Evolutionary conservation across 2,113 vertebrate species (phyloP).

Genomic region (Stercorarius parasiticus): DNA sequence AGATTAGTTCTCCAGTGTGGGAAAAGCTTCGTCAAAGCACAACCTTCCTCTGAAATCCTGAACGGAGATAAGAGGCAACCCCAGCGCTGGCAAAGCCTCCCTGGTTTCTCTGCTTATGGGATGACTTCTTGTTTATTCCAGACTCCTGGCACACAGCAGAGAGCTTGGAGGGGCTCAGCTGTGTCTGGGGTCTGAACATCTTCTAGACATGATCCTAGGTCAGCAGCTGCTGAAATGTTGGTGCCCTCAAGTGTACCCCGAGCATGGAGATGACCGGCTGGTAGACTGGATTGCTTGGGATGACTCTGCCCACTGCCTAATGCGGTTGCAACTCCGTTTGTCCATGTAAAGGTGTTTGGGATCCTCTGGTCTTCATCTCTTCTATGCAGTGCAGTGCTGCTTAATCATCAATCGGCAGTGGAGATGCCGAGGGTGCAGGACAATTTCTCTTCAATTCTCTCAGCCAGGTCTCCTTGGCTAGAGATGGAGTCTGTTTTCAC

Average conservation of each 20-base stretch:
- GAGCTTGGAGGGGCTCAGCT: rapidly evolving
- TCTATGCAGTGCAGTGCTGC: rapidly evolving
- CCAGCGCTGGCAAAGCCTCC: neutral
- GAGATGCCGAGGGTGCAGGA: neutral
- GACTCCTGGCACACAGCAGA: neutral
- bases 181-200: neutral
- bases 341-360: neutral
- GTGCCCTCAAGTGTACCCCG: neutral
- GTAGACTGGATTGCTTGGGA: neutral
- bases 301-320: neutral
- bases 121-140: neutral
- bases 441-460: neutral
- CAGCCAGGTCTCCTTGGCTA: neutral
- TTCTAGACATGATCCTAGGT: neutral
- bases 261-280: neutral
- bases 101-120: neutral
- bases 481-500: neutral
- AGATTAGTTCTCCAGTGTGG: neutral
- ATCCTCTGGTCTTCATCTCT: neutral
- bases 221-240: neutral
- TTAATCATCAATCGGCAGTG: neutral
- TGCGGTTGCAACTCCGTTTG: neutral
- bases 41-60: neutral
- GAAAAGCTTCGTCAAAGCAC: neutral
- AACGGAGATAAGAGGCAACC: neutral